Evolutionary conservation across 2,888 invertebrate species (phyloP), one percentile per base, ranked within the genome.

Genomic region (Colletes collaris): DNA sequence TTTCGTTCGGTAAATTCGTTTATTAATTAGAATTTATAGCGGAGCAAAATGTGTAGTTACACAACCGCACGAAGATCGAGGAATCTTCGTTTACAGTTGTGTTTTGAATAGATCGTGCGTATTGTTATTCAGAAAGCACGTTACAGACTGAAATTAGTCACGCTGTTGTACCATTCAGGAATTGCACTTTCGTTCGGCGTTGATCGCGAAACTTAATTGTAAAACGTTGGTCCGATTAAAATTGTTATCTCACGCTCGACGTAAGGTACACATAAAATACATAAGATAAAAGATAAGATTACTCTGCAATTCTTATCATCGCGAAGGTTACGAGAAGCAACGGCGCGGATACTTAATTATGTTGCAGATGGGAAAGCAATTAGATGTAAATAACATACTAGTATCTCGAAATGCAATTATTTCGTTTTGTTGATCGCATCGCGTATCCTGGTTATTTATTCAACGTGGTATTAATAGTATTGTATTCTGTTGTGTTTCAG

Each of bases 401-500:
- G 4, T 4, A 40, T 40, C 16, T 16, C 40, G 40, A 40, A 7
- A 40, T 40, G 40, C 3, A 40, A 40, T 6, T 40, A 40, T 40
- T 40, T 40, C 40, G 40, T 40, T 40, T 7, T 40, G 7, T 4
- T 40, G 4, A 4, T 40, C 40, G 40, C 4, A 6, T 3, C 7
- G 40, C 7, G 7, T 6, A 40, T 40, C 40, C 6, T 6, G 40
- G 7, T 6, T 46, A 8, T 46, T 7, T 46, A 46, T 10, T 46
- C 10, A 8, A 44, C 16, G 44, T 7, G 35, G 4, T 4, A 37
- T 16, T 66, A 56, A 56, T 56, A 27, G 46, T n/a, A 10, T 35
- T 8, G 4, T 5, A 13, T 40, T 13, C 11, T 52, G n/a, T 27
- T 67, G 6, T 56, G 62, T 91, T 92, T 37, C 86, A 93, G 92